Conservation (phyloP, 2,797 vertebrate genomes). For the Hemibagrus guttatus region DNA sequence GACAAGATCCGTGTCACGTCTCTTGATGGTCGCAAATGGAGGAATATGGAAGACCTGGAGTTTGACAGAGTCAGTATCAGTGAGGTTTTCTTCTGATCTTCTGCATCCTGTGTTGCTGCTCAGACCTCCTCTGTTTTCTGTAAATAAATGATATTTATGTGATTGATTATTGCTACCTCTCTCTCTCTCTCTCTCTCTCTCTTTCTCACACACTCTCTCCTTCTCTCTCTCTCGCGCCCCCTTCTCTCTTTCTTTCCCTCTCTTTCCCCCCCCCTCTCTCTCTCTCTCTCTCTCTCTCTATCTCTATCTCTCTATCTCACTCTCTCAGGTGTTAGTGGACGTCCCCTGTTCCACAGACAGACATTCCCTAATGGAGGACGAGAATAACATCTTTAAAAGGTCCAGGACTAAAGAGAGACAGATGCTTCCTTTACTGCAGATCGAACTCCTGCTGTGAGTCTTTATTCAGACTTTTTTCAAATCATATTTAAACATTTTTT, state of each 20-base stretch:
- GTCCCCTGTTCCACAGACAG: slow-evolving; percentile 93
- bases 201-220: not conserved
- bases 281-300: not conserved
- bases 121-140: not conserved
- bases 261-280: too few species aligned
- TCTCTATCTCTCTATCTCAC: too few species aligned
- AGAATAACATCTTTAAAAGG: slow-evolving; percentile 90
- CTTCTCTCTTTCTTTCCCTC: too few species aligned
- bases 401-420: slow-evolving; percentile 85
- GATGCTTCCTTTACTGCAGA: slow-evolving; percentile 84
- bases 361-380: slow-evolving; percentile 84
- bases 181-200: not conserved
- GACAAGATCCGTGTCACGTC: slow-evolving; percentile 78
- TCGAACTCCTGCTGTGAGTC: slow-evolving; percentile 87
- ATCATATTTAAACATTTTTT: not conserved
- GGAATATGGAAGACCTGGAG: slow-evolving; percentile 72
- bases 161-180: not conserved
- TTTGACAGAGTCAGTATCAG: slow-evolving; percentile 83
- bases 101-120: not conserved
- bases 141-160: not conserved
- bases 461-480: not conserved
- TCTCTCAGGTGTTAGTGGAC: slow-evolving; percentile 89
- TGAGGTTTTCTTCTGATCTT: not conserved
- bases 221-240: not conserved
- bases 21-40: slow-evolving; percentile 83